A percentile compares a stretch with the other conserved stretches of the same genome.
These are phyloP conservation scores for Ceriagrion tenellum DNA, from an alignment of 2,888 invertebrate species.

Conservation along the genomic window DNA sequence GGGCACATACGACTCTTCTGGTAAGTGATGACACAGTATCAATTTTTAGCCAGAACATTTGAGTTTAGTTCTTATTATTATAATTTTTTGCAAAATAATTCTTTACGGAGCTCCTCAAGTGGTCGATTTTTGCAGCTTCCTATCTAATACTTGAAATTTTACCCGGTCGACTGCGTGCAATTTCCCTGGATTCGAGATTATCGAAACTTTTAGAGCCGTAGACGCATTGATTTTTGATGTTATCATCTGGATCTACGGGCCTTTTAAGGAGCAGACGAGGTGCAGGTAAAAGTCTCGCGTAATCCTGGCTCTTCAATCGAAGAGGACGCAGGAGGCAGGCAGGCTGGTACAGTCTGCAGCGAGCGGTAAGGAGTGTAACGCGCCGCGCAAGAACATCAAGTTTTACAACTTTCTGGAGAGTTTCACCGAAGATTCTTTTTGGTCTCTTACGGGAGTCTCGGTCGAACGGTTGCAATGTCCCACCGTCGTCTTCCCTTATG, in stretches of 20 bases:
- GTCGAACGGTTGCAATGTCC: not conserved
- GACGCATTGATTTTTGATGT: not conserved
- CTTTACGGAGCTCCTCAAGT: no score
- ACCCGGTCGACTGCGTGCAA: not conserved
- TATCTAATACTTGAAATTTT: not conserved
- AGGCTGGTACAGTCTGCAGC: not conserved
- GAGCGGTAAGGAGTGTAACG: no score
- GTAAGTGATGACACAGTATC: no score
- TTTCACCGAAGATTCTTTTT: not conserved
- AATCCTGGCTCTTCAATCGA: not conserved
- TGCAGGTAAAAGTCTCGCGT: not conserved
- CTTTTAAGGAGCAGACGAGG: not conserved
- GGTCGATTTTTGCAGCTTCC: no score
- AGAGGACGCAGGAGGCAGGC: not conserved
- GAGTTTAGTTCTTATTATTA: no score
- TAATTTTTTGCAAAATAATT: no score
- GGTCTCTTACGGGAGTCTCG: not conserved
- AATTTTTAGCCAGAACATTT: no score
- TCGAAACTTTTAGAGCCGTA: not conserved
- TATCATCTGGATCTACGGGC: not conserved
- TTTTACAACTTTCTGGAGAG: conserved; percentile 23
- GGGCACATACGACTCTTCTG: no score
- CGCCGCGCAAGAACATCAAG: not conserved
- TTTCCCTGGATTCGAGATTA: not conserved
- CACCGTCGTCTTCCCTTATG: not conserved